phyloP scores from a whole-genome alignment of 2,113 vertebrate genomes.

The Strix uralensis region DNA sequence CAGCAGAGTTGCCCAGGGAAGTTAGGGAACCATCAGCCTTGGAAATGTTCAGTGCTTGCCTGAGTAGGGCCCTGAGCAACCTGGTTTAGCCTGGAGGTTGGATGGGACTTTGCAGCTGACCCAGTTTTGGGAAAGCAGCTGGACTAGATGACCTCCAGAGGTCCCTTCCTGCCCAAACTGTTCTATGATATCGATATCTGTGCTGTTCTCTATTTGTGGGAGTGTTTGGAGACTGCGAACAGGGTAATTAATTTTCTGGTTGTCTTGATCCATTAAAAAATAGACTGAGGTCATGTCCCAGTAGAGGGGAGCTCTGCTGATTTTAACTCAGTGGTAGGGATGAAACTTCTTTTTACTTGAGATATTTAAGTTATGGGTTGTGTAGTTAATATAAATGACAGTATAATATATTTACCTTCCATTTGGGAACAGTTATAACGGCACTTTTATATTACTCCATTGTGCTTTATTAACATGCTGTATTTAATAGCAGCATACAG shows the following conservation, averaged over 20 bases:
- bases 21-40: background rate
- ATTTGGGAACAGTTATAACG: background rate
- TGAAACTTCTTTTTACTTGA: background rate
- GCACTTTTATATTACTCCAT: background rate
- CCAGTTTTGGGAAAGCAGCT: background rate
- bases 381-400: background rate
- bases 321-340: background rate
- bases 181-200: background rate
- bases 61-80: background rate
- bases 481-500: background rate
- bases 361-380: background rate
- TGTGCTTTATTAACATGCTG: background rate
- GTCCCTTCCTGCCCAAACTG: background rate
- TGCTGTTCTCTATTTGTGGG: background rate
- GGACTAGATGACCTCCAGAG: background rate
- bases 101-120: background rate
- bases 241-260: background rate
- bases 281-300: background rate
- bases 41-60: background rate
- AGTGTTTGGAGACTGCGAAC: background rate
- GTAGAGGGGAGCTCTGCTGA: accelerated
- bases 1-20: background rate
- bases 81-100: background rate
- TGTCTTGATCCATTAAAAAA: constrained; percentile 15
- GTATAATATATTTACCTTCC: background rate